phyloP scores from a whole-genome alignment of 2,888 invertebrate species.

The Himalopsyche kuldschensis region DNA sequence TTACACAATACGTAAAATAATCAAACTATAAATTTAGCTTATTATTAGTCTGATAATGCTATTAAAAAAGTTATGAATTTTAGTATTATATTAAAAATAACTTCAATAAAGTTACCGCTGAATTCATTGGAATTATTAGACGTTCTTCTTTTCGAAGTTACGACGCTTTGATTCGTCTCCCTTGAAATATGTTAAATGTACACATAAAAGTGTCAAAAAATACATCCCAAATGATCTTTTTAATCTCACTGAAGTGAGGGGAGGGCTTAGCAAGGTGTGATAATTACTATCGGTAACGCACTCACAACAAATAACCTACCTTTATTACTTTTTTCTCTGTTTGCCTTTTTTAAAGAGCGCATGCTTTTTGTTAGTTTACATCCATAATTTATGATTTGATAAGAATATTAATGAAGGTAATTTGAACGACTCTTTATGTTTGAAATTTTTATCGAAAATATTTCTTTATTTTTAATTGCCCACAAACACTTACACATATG shows the following conservation, averaged over 20 bases:
- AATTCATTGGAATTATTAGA: no score
- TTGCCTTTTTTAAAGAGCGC: background rate
- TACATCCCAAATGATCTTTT: constrained; percentile 10
- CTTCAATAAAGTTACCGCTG: no score
- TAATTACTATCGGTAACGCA: background rate
- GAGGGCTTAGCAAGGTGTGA: constrained; percentile 15
- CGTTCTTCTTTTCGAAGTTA: background rate
- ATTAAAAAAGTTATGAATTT: no score
- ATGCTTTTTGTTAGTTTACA: background rate
- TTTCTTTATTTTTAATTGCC: no score
- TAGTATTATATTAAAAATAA: no score
- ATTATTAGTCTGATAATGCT: no score
- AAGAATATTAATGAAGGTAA: constrained; percentile 9
- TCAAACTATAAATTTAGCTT: no score
- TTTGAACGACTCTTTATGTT: background rate
- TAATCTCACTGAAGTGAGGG: background rate
- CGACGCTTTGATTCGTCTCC: background rate
- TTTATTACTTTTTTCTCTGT: background rate
- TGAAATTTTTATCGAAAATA: background rate
- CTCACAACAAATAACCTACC: background rate
- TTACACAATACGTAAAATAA: no score
- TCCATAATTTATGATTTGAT: constrained; percentile 17
- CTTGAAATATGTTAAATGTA: constrained; percentile 8
- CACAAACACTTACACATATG: no score
- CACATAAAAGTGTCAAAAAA: constrained; percentile 14